phyloP scores from a whole-genome alignment of 1,140 invertebrate genomes.

The Drosophila gunungcola region DNA sequence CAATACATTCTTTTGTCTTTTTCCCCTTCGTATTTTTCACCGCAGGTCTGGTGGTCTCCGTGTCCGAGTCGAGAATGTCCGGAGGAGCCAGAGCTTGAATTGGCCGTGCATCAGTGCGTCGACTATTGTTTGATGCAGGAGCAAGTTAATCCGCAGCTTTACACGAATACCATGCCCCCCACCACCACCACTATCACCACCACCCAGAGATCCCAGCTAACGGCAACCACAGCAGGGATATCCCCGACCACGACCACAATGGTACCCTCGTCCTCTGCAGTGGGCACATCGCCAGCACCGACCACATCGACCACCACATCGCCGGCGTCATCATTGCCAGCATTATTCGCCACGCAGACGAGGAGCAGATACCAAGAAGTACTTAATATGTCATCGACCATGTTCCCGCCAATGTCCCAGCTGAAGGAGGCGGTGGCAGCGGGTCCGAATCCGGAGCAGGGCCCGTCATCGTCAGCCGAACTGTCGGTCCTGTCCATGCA shows the following conservation, averaged over 20 bases:
- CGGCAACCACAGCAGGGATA: conserved; percentile 31
- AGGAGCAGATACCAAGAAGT: conserved; percentile 84
- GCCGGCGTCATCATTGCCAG: conserved; percentile 72
- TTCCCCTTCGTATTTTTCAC: not conserved
- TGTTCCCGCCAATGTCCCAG: conserved; percentile 78
- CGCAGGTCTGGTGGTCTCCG: conserved; percentile 91
- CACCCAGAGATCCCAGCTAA: conserved; percentile 23
- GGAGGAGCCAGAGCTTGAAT: conserved; percentile 89
- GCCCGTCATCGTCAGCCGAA: conserved; percentile 56
- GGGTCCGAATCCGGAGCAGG: not conserved
- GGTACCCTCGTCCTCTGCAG: conserved; percentile 1
- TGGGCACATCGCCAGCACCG: conserved; percentile 18
- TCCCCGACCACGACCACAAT: conserved; percentile 28
- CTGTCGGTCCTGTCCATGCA: conserved; percentile 80
- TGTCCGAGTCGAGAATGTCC: conserved; percentile 91
- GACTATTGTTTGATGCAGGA: conserved; percentile 88
- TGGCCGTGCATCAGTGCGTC: conserved; percentile 89
- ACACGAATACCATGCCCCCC: conserved; percentile 64
- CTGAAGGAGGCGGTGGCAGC: conserved; percentile 21
- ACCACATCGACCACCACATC: conserved; percentile 56
- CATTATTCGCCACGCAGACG: conserved; percentile 76
- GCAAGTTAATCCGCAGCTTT: conserved; percentile 76
- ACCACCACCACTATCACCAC: conserved; percentile 13
- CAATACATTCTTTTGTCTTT: conserved; percentile 21
- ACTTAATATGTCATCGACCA: conserved; percentile 85